Evolutionary conservation across 1,140 invertebrate genomes (phyloP).

Genomic region (Paralvinella palmiformis): DNA sequence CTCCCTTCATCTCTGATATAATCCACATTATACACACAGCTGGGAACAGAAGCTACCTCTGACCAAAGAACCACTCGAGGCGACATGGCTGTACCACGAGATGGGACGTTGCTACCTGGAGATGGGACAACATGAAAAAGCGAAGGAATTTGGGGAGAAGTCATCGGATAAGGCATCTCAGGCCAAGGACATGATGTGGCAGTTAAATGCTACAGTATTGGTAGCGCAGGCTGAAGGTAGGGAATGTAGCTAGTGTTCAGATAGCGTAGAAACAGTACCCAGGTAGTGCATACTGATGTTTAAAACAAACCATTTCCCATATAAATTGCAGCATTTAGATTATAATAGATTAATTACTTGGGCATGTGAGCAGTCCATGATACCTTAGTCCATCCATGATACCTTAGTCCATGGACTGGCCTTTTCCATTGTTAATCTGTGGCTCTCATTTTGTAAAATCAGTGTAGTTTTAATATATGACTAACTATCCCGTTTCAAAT

Average conservation of each 20-base stretch:
- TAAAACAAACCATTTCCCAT: too few relatives aligned
- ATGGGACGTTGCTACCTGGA: neutral
- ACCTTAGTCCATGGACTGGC: too few relatives aligned
- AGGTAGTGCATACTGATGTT: too few relatives aligned
- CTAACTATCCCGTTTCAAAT: too few relatives aligned
- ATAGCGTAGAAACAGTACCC: neutral
- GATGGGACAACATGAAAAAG: neutral
- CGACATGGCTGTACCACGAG: neutral
- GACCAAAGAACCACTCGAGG: neutral
- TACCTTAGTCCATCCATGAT: too few relatives aligned
- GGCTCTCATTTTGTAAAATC: too few relatives aligned
- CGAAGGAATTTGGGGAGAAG: neutral
- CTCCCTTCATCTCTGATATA: too few relatives aligned
- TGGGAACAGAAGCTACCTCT: neutral
- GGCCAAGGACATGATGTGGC: neutral
- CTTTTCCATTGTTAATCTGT: too few relatives aligned
- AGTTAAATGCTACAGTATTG: neutral
- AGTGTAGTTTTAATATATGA: too few relatives aligned
- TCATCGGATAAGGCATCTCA: neutral
- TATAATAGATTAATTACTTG: too few relatives aligned
- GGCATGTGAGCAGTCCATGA: too few relatives aligned
- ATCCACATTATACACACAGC: neutral
- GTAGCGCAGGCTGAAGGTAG: neutral
- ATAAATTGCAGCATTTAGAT: too few relatives aligned
- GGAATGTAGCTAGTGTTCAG: neutral